A percentile compares a stretch with the other conserved stretches of the same genome.
These are phyloP conservation scores for Chalcosyrphus nemorum DNA, from an alignment of 2,888 invertebrate species.

Conservation along the genomic window DNA sequence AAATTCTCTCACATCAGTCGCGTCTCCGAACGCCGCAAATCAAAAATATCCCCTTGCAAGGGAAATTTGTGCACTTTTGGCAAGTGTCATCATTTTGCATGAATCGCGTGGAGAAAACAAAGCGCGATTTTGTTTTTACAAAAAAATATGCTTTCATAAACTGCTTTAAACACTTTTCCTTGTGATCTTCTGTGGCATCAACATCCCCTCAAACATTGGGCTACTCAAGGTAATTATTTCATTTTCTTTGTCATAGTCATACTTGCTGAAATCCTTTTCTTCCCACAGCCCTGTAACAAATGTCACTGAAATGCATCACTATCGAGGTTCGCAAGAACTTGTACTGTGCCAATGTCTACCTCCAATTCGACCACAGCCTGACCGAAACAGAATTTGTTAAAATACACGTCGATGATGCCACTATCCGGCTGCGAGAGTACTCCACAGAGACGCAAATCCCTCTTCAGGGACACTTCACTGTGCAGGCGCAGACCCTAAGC, in stretches of 20 bases:
- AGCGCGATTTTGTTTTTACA: constrained; percentile 29
- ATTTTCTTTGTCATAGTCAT: too few species aligned
- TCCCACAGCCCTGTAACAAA: constrained; percentile 68
- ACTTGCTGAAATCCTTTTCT: neutral
- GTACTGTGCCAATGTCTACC: constrained; percentile 77
- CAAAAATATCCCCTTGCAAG: neutral
- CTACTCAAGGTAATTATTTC: neutral
- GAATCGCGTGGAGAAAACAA: constrained; percentile 45
- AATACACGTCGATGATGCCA: constrained; percentile 72
- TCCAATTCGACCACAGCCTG: constrained; percentile 76
- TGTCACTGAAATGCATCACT: constrained; percentile 77
- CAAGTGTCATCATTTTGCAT: constrained; percentile 17
- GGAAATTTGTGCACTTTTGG: constrained; percentile 6
- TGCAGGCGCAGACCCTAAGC: constrained; percentile 76
- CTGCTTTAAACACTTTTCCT: neutral
- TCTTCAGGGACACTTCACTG: constrained; percentile 74
- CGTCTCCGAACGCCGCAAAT: neutral
- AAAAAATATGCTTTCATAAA: constrained; percentile 40
- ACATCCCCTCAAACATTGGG: neutral
- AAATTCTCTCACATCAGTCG: too few species aligned
- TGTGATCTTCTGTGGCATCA: constrained; percentile 11
- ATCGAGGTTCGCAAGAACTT: constrained; percentile 79
- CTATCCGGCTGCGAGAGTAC: constrained; percentile 67
- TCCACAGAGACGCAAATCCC: constrained; percentile 70
- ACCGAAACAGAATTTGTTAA: constrained; percentile 75